Conservation (phyloP, 2,888 invertebrate genomes). For the Panorpa germanica region DNA sequence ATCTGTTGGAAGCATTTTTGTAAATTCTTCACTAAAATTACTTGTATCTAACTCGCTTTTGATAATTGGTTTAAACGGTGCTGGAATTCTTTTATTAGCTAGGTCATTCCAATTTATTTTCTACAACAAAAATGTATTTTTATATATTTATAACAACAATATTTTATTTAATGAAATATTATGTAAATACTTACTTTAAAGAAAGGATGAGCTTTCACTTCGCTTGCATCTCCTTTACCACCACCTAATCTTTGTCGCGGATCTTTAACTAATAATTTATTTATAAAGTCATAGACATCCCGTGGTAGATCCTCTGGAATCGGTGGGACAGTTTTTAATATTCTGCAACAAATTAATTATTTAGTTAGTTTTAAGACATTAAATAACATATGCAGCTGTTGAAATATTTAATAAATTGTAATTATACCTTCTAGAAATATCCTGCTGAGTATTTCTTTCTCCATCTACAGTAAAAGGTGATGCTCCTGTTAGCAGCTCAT, state of each 20-base stretch:
- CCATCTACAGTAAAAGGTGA: constrained; percentile 96
- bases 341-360: no score
- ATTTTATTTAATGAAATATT: no score
- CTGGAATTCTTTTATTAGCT: constrained; percentile 52
- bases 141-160: no score
- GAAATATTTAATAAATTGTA: no score
- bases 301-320: constrained; percentile 66
- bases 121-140: no score
- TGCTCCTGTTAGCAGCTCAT: constrained; percentile 89
- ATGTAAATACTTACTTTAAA: constrained; percentile 41
- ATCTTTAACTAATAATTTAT: constrained; percentile 73
- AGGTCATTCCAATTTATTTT: constrained; percentile 70
- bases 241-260: constrained; percentile 75
- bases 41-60: constrained; percentile 77
- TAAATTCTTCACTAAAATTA: constrained; percentile 95
- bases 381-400: no score
- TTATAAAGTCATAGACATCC: constrained; percentile 52
- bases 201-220: constrained; percentile 79
- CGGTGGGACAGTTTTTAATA: constrained; percentile 74
- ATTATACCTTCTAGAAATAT: constrained; percentile 82
- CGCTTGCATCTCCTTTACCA: constrained; percentile 65
- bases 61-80: constrained; percentile 84
- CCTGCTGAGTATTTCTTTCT: constrained; percentile 82
- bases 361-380: no score
- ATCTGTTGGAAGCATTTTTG: constrained; percentile 76